Percentiles rank a stretch among this genome's conserved stretches.
phyloP scores from a whole-genome alignment of 1,140 invertebrate genomes.

The Epicauta chinensis region DNA sequence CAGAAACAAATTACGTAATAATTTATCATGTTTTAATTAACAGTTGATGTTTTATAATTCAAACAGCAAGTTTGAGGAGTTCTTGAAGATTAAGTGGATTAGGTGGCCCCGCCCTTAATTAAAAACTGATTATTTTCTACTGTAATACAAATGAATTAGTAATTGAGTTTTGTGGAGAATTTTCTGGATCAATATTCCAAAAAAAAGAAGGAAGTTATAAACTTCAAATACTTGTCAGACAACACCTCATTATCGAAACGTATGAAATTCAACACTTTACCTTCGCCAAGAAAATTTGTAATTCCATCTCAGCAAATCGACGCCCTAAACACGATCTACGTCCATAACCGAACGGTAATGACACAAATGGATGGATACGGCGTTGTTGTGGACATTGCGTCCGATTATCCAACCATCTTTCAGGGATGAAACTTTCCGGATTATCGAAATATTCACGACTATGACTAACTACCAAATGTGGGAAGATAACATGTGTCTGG shows the following conservation, averaged over 20 bases:
- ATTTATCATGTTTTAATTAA: conserved; percentile 10
- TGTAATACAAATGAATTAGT: no score
- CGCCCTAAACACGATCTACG: conserved; percentile 74
- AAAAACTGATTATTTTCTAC: neutral
- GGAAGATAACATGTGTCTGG: conserved; percentile 76
- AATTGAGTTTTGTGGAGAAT: no score
- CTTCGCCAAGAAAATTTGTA: conserved; percentile 64
- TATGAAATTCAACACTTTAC: conserved; percentile 33
- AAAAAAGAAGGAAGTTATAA: no score
- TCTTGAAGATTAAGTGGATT: neutral
- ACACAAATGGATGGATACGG: conserved; percentile 64
- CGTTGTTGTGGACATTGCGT: conserved; percentile 31
- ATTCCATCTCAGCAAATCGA: conserved; percentile 73
- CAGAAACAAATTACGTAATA: conserved; percentile 15
- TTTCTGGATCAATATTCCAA: no score
- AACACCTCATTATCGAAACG: neutral
- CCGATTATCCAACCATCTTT: conserved; percentile 62
- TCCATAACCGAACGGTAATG: conserved; percentile 77
- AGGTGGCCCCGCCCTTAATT: neutral
- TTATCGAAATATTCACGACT: conserved; percentile 63
- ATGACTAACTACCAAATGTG: conserved; percentile 74
- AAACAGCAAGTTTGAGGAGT: neutral
- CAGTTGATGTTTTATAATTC: neutral
- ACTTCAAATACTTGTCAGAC: no score
- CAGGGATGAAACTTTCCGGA: conserved; percentile 62